Conservation (phyloP, 2,113 vertebrate species). For the Hystrix cristata region DNA sequence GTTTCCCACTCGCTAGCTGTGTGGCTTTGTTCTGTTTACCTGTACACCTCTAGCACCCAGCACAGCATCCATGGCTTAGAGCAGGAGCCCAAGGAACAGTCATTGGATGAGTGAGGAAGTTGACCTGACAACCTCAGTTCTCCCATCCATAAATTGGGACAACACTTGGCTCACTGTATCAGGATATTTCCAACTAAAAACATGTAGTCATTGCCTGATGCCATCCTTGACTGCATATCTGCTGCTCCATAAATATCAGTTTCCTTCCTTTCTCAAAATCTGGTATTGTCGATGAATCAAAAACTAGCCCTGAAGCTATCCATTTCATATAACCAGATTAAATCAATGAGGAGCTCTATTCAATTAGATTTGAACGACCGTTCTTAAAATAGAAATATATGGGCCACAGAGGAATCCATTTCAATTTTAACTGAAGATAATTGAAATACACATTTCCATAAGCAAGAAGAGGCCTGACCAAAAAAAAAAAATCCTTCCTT, state of each 20-base stretch:
- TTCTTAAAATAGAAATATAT: conserved; percentile 55
- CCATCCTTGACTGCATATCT: neutral
- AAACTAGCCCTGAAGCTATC: neutral
- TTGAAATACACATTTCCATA: conserved; percentile 14
- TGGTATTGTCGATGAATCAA: conserved; percentile 4
- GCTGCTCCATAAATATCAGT: neutral
- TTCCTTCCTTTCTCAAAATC: conserved; percentile 30
- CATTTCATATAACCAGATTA: conserved; percentile 40
- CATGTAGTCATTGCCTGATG: neutral
- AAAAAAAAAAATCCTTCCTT: neutral
- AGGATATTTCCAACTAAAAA: conserved; percentile 25
- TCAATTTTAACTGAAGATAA: conserved; percentile 57
- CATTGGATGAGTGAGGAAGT: neutral
- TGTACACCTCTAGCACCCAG: neutral
- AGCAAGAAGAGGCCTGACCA: neutral
- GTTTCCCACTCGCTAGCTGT: neutral
- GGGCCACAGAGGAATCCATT: conserved; percentile 25
- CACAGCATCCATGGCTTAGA: neutral
- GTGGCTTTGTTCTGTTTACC: neutral
- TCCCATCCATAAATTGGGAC: neutral
- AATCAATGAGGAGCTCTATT: neutral
- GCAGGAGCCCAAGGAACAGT: neutral
- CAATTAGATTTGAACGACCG: neutral
- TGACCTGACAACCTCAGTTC: neutral
- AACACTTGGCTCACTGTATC: neutral